These are phyloP conservation scores for Drosophila malerkotliana DNA, from an alignment of 1,140 invertebrate species.

Conservation along the genomic window DNA sequence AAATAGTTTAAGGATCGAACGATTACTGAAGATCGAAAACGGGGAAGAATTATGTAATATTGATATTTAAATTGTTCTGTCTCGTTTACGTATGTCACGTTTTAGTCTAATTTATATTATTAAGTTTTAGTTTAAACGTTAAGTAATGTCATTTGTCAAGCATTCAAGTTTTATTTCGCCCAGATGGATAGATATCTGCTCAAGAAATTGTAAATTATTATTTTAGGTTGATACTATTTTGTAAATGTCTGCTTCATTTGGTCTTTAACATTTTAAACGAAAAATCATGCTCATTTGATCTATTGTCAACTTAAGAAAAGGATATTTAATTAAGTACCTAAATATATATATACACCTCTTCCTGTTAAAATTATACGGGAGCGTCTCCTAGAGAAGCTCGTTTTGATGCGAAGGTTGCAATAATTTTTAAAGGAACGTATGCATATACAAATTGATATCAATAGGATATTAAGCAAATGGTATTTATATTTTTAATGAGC, in stretches of 20 bases:
- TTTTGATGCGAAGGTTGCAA: conserved; percentile 45
- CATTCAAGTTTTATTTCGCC: conserved; percentile 27
- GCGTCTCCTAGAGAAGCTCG: conserved; percentile 34
- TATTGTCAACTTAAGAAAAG: conserved; percentile 7
- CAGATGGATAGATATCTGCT: conserved; percentile 38
- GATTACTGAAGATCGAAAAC: background rate
- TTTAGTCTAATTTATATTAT: conserved; percentile 44
- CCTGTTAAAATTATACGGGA: conserved; percentile 49
- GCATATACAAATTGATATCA: conserved; percentile 59
- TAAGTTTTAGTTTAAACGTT: conserved; percentile 44
- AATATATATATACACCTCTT: conserved; percentile 48
- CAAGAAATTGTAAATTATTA: conserved; percentile 58
- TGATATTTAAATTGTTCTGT: conserved; percentile 33
- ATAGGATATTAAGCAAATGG: conserved; percentile 55
- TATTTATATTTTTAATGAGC: conserved; percentile 69
- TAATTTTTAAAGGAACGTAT: conserved; percentile 51
- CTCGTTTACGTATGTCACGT: background rate
- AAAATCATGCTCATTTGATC: conserved; percentile 28
- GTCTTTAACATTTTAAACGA: conserved; percentile 20
- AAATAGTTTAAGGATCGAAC: conserved; percentile 7
- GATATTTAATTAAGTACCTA: conserved; percentile 49
- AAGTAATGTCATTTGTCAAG: conserved; percentile 11
- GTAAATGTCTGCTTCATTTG: conserved; percentile 54
- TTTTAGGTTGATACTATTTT: conserved; percentile 39
- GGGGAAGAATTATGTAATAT: background rate